Conservation (phyloP, 2,888 invertebrate species). For the Mythimna loreyi region DNA sequence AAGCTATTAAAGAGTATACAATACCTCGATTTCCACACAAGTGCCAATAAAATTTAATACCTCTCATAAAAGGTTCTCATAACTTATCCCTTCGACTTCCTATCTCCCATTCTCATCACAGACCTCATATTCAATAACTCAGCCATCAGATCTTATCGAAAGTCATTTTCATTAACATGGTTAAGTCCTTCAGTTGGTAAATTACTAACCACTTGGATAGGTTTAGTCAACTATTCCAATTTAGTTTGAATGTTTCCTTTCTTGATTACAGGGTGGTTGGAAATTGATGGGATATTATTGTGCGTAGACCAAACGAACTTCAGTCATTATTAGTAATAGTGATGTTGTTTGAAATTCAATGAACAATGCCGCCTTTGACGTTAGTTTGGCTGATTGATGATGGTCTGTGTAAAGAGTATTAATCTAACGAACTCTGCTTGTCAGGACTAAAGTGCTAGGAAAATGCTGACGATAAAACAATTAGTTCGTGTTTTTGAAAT, state of each 20-base stretch:
- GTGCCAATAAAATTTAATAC: conserved; percentile 56
- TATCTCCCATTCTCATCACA: conserved; percentile 58
- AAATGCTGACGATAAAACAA: conserved; percentile 1
- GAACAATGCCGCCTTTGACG: conserved; percentile 41
- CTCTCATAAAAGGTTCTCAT: conserved; percentile 53
- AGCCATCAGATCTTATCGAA: conserved; percentile 71
- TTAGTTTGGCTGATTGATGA: conserved; percentile 47
- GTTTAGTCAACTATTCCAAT: conserved; percentile 77
- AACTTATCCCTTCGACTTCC: conserved; percentile 55
- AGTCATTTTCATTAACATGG: conserved; percentile 76
- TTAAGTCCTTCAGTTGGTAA: conserved; percentile 71
- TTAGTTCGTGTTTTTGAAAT: not conserved
- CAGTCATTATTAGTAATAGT: conserved; percentile 56
- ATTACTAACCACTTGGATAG: conserved; percentile 68
- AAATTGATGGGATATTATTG: conserved; percentile 70
- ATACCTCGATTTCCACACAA: conserved; percentile 36
- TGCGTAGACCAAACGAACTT: conserved; percentile 56
- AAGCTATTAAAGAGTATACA: conserved; percentile 43
- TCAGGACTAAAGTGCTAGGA: conserved; percentile 15
- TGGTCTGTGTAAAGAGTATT: conserved; percentile 23
- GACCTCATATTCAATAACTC: conserved; percentile 69
- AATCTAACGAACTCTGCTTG: conserved; percentile 17
- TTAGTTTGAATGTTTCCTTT: conserved; percentile 76
- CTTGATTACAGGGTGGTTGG: conserved; percentile 71
- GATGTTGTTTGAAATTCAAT: conserved; percentile 50